Base-by-base conservation (phyloP, 2,888 invertebrate species). In the Amiota communis region DNA sequence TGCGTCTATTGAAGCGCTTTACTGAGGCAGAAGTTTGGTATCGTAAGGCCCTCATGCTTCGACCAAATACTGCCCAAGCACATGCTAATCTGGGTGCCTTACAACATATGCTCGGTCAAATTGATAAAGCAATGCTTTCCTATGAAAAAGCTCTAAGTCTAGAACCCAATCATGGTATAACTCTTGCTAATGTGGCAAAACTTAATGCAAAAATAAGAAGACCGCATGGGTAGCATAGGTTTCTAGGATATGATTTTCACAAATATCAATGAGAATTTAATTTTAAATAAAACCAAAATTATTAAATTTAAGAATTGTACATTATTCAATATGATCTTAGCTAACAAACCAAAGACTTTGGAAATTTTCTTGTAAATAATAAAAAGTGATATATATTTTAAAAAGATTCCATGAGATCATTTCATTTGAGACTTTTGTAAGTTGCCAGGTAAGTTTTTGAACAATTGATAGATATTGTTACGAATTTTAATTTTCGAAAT, bases 71-170 rank as follows among this genome's bases (percentile, higher is more conserved):
- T 82, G 95, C 97, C 0, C 93, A 95, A 78, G 95, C 96, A 75
- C 96, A 97, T 90, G 96, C 97, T 86, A 98, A 98, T 90, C 92
- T 97, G 72, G 98, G 98, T 17, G 98, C 98, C 74, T 98, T 98
- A 88, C 92, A 97, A 73, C 98, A 98, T 90, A 92, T 97, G 81
- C 97, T 97, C 87, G 96, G 96, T 49, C 96, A 96, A 89, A 94
- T 96, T 84, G 91, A 92, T 23, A 95, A 96, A 77, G 98, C 98
- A 0, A 95, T 96, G 70, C 91, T 92, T 13, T 94, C 95, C 74
- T 98, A 98, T 90, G 91, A 94, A 79, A 93, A 93, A 85, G 97
- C 98, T 1, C 91, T 98, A 76, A 92, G 94, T 82, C 91, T 98
- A 71, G 94, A 96, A 86, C 97, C 98, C 0, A 94, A 94, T 80